Base-by-base conservation (phyloP, 92 coral and sea anemone species). In the Blastomussa wellsi region DNA sequence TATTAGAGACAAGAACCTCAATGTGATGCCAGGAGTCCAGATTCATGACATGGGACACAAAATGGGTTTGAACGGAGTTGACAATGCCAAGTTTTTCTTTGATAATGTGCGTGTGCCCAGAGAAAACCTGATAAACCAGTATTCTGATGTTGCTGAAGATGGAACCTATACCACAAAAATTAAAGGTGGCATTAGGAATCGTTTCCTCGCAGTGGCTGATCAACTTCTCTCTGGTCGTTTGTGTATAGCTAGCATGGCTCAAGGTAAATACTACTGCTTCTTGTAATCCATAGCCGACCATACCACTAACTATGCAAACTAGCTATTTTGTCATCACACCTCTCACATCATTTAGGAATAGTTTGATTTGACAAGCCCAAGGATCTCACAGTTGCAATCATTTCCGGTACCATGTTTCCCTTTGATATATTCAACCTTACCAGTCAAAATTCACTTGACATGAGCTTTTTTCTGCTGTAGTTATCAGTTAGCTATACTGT, bases 31-130 rank as follows among this genome's bases (percentile, higher is more conserved):
- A 1, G 95, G 98, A 20, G 91, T 89, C 38, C 88, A 86, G 37
- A 91, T 94, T 77, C 94, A 94, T 76, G 98, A 94, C 82, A 94
- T 94, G 98, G 98, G 98, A 5, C 98, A 92, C 86, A 94, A 94
- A 90, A 94, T 94, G 94, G 98, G 98, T 14, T 81, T 94, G 51
- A 94, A 94, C 39, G 98, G 98, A 5, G 98, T 94, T 5, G 98
- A 94, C 93, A 94, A 94, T 90, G 98, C 98, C 44, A 94, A 94
- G 88, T 91, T 94, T 77, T 84, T 83, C 83, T 94, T 94, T 78
- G 95, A 94, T 68, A 94, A 92, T 86, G 98, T 94, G 49, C 91
- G 94, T 39, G 91, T 93, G 31, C 95, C 98, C 15, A 91, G 98
- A 76, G 98, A 94, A 70, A 94, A 94, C 91, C 90, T 94, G 83